phyloP scores from a whole-genome alignment of 2,797 vertebrate genomes.

The Anguilla pacifica region DNA sequence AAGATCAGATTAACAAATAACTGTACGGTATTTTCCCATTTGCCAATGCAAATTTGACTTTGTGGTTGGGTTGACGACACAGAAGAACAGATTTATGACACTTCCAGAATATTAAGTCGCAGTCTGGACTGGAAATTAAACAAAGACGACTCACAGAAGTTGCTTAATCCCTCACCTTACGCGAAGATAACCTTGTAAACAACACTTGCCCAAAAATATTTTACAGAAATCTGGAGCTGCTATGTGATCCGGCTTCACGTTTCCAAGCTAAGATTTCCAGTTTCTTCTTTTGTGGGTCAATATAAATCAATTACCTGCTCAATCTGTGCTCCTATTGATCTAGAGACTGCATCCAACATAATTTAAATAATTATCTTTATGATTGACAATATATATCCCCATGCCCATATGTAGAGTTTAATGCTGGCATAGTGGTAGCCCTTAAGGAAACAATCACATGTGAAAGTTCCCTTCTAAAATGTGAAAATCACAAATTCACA shows the following conservation, averaged over 20 bases:
- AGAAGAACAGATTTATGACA: conserved; percentile 84
- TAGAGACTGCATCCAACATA: background rate
- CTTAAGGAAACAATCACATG: too few relatives aligned
- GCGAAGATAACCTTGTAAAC: conserved; percentile 54
- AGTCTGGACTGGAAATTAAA: conserved; percentile 65
- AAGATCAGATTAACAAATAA: conserved; percentile 98
- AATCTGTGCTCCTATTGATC: background rate
- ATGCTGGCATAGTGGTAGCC: background rate
- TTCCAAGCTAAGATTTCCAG: background rate
- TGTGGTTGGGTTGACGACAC: conserved; percentile 89
- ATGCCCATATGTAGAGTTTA: background rate
- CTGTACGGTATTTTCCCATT: conserved; percentile 92
- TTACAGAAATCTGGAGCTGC: conserved; percentile 13
- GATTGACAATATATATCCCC: background rate
- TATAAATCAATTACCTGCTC: conserved; percentile 13
- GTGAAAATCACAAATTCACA: too few relatives aligned
- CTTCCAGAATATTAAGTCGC: conserved; percentile 88
- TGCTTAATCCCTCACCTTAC: conserved; percentile 77
- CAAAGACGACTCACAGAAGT: conserved; percentile 65
- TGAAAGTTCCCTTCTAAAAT: too few relatives aligned
- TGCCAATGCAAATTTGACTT: conserved; percentile 98
- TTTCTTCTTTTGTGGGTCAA: conserved; percentile 1
- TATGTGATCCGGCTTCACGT: background rate
- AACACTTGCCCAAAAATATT: conserved; percentile 25
- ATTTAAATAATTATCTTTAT: background rate